Percentiles rank a stretch among this genome's conserved stretches.
Evolutionary conservation across 2,797 vertebrate genomes (phyloP).

Genomic region (Lates japonicus): DNA sequence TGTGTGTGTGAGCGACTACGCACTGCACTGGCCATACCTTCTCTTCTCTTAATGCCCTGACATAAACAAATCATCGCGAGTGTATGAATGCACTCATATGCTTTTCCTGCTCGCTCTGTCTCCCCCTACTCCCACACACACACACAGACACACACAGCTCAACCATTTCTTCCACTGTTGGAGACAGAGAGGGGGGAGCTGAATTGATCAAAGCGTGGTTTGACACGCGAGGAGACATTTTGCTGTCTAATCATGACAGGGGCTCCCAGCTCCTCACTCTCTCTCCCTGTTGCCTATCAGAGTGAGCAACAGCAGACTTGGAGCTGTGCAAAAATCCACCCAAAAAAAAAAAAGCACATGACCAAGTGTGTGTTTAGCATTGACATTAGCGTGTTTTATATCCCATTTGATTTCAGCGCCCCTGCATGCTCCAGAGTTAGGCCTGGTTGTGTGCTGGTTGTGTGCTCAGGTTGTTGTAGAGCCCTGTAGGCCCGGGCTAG

Average conservation of each 20-base stretch:
- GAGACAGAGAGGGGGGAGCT: conserved; percentile 36
- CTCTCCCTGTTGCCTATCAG: conserved; percentile 45
- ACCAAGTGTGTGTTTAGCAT: conserved; percentile 54
- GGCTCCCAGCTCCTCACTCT: conserved; percentile 65
- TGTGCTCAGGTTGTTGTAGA: conserved; percentile 23
- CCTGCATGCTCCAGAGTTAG: conserved; percentile 4
- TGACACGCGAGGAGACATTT: conserved; percentile 77
- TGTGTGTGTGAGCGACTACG: not conserved
- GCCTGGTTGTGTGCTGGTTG: conserved; percentile 21
- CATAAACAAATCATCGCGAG: conserved; percentile 66
- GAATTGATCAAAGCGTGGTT: conserved; percentile 72
- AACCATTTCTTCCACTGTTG: conserved; percentile 49
- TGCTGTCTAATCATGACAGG: conserved; percentile 77
- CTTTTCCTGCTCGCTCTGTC: conserved; percentile 50
- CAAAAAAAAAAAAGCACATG: conserved; percentile 43
- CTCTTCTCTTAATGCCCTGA: conserved; percentile 51
- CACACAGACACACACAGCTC: conserved; percentile 23
- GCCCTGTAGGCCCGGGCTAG: conserved; percentile 40
- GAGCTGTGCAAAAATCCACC: conserved; percentile 47
- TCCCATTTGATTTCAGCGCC: conserved; percentile 43
- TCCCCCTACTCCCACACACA: conserved; percentile 26
- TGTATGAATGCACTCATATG: conserved; percentile 61
- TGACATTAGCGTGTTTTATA: conserved; percentile 56
- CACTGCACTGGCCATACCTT: conserved; percentile 53
- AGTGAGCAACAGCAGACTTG: conserved; percentile 47